These are phyloP conservation scores for Alethe castanea DNA, from an alignment of 2,113 vertebrate genomes.

Conservation along the genomic window DNA sequence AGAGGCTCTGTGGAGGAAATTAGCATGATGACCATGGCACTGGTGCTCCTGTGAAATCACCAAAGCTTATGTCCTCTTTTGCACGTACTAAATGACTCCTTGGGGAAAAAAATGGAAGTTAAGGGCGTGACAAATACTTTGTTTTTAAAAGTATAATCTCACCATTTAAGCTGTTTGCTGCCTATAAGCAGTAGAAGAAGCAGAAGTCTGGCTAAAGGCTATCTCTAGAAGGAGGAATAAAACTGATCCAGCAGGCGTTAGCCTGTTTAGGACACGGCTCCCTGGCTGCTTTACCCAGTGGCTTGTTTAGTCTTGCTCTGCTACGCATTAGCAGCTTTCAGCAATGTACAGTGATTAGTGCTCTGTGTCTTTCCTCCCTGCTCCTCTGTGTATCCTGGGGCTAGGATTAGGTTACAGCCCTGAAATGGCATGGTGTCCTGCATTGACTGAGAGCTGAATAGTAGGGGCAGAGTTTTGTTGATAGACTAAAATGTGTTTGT, in stretches of 20 bases:
- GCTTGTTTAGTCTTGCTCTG: slow-evolving; percentile 46
- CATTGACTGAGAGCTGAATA: slow-evolving; percentile 1
- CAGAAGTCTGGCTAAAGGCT: background rate
- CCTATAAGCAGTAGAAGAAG: background rate
- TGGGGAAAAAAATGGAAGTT: background rate
- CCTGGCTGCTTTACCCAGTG: background rate
- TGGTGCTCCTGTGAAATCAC: background rate
- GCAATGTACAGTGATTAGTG: background rate
- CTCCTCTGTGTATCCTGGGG: background rate
- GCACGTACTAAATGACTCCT: background rate
- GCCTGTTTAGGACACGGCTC: background rate
- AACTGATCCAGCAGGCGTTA: background rate
- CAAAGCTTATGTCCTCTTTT: background rate
- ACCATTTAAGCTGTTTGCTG: background rate
- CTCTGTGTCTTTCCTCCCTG: background rate
- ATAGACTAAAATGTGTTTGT: slow-evolving; percentile 44
- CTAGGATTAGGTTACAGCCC: background rate
- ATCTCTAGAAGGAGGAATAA: background rate
- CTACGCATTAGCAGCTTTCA: background rate
- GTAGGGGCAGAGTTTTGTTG: slow-evolving; percentile 23
- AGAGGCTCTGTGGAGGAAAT: background rate
- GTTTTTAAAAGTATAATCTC: background rate
- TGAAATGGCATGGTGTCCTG: background rate
- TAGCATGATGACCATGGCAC: background rate
- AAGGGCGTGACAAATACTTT: background rate